Evolutionary conservation across 2,888 invertebrate genomes (phyloP).

Genomic region (Aleiodes testaceus): DNA sequence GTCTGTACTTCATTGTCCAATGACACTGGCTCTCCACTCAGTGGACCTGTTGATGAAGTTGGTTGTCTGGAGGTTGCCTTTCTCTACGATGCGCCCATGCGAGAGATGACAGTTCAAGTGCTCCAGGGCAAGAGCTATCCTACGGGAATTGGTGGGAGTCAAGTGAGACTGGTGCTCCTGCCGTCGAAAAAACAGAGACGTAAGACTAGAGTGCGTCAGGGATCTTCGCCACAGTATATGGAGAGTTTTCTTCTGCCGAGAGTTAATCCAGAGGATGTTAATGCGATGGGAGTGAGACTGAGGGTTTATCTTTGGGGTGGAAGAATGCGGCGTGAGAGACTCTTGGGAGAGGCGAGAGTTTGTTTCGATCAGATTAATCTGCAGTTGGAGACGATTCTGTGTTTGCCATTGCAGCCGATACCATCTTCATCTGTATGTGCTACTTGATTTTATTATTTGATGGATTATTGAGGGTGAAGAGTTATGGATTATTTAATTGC

Average conservation of each 20-base stretch:
- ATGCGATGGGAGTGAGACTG: conserved; percentile 91
- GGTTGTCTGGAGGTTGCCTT: conserved; percentile 90
- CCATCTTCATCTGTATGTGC: conserved; percentile 63
- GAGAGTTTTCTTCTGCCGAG: conserved; percentile 93
- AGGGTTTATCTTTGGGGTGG: conserved; percentile 92
- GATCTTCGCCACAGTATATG: conserved; percentile 93
- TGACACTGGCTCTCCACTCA: conserved; percentile 65
- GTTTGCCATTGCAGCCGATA: conserved; percentile 84
- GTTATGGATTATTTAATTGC: neutral
- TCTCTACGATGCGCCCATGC: conserved; percentile 91
- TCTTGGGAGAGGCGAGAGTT: conserved; percentile 92
- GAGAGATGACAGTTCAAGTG: conserved; percentile 94
- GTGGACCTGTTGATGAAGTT: conserved; percentile 64
- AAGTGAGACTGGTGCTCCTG: conserved; percentile 90
- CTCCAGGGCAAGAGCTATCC: conserved; percentile 90
- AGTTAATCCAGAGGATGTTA: conserved; percentile 95
- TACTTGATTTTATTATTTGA: too few relatives aligned
- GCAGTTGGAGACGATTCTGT: conserved; percentile 91
- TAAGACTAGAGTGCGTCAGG: conserved; percentile 93
- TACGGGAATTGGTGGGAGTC: conserved; percentile 80
- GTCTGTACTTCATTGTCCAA: conserved; percentile 71
- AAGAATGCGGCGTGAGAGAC: conserved; percentile 91
- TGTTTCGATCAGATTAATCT: conserved; percentile 92
- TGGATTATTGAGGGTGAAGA: too few relatives aligned
- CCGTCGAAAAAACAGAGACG: conserved; percentile 95